These are phyloP conservation scores for Microcebus murinus DNA, from an alignment of 2,113 vertebrate genomes.

Conservation along the genomic window DNA sequence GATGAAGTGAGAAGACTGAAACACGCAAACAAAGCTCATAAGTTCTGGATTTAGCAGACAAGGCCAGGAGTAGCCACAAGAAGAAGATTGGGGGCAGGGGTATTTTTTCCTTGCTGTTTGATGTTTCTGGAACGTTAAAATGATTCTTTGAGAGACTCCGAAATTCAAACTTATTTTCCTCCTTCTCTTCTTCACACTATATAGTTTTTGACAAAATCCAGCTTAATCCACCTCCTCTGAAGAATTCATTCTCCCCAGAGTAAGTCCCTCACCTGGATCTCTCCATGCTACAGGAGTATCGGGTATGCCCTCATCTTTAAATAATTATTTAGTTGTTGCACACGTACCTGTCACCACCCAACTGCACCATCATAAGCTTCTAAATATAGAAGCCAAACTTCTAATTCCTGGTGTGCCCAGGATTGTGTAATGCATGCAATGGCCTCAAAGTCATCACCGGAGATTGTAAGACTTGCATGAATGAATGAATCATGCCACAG, in stretches of 20 bases:
- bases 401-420: too few species aligned
- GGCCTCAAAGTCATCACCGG: neutral
- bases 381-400: neutral
- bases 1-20: neutral
- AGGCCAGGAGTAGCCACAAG: neutral
- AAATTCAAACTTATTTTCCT: neutral
- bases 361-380: neutral
- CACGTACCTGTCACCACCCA: neutral
- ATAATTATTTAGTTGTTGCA: neutral
- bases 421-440: fast-evolving
- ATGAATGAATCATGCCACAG: neutral
- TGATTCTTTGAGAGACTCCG: neutral
- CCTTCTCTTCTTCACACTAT: neutral
- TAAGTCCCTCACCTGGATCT: neutral
- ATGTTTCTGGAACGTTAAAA: neutral
- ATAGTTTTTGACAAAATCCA: neutral
- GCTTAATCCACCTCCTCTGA: neutral
- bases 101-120: neutral
- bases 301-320: neutral
- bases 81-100: neutral
- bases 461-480: neutral
- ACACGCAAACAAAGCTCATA: fast-evolving
- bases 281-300: neutral
- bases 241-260: neutral
- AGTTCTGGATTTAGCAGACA: neutral